Evolutionary conservation across 2,113 vertebrate genomes (phyloP), one percentile per base, ranked within the genome.

Genomic region (Mesembrinibis cayennensis): DNA sequence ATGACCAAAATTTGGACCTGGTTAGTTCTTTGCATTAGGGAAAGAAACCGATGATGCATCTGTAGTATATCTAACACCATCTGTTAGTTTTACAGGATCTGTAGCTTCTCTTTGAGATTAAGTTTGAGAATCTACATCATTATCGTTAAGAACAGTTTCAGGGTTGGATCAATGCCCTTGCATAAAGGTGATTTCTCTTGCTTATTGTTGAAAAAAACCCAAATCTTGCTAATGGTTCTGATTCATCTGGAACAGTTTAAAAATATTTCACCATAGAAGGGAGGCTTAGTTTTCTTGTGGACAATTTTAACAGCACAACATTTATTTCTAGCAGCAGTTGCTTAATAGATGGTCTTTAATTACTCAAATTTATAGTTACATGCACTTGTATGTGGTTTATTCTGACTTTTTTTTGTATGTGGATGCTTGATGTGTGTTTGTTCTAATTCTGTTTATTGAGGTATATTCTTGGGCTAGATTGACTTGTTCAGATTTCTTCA

Each of bases 41-140:
- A n/a, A 89, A 62, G 45, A 74, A 89, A 53, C 4, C 0, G 0
- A 15, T 12, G 9, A 36, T 52, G 7, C 16, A 2, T 23, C 20
- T 13, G 8, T 40, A 36, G 6, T 40, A 3, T 21, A 12, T 73
- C 9, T 52, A 59, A 67, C 10, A 20, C 11, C 34, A 7, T 30
- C 23, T 2, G 1, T 11, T 78, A 21, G 11, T 77, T 89, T 69
- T 70, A 23, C 12, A 30, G 36, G 34, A 53, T 53, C 45, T n/a
- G 40, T 82, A 79, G 10, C 25, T 76, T 80, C 52, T 76, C 19
- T 62, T 81, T 52, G 18, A 63, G 47, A 27, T 77, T 16, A 29
- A 70, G 20, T 66, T 89, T 49, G n/a, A 49, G 61, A 52, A 20
- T 69, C 22, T 63, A 23, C 27, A n/a, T 29, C 16, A 11, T 18